Evolutionary conservation across 2,888 invertebrate species (phyloP), one percentile per base, ranked within the genome.

Genomic region (Cetonia aurata): DNA sequence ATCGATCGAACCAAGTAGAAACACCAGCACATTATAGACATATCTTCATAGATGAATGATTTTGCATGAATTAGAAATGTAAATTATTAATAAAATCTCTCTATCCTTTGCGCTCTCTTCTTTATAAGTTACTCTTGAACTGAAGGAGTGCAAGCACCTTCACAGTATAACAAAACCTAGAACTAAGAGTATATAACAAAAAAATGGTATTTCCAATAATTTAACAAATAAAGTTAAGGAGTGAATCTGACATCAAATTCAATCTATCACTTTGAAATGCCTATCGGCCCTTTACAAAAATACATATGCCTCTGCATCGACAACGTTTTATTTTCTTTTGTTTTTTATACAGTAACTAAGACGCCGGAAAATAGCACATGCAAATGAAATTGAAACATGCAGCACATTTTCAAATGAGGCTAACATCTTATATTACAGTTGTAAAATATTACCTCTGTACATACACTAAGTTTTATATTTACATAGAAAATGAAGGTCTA

Each of bases 231-330:
- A 67, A 70, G 67, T 74, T 72, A 72, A 77, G 79, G 79, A 81
- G 78, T 77, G 80, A 81, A 81, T 80, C 78, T 79, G 81, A 79
- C 71, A 78, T 81, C 82, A 82, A 83, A 83, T 83, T 82, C 82
- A 80, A 78, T 80, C 80, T 84, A 84, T 84, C 84, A 84, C 84
- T 81, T 81, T 82, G 81, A 79, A 78, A 80, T 80, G 76, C 77
- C 76, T 71, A 50, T 59, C 52, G 82, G 83, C 82, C 81, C 83
- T 83, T 84, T 84, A 84, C 83, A 84, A 84, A 84, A 84, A 83
- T 84, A 84, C 83, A 83, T 80, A 80, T 83, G 81, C 83, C 80
- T 82, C 71, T 72, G 72, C 73, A 71, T 76, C 75, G 67, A 75
- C 74, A 75, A 75, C 75, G 72, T 74, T 75, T 76, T 77, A 25